A percentile compares a stretch with the other conserved stretches of the same genome.
Conservation (phyloP, 2,888 invertebrate genomes). For the Adelphocoris suturalis region DNA sequence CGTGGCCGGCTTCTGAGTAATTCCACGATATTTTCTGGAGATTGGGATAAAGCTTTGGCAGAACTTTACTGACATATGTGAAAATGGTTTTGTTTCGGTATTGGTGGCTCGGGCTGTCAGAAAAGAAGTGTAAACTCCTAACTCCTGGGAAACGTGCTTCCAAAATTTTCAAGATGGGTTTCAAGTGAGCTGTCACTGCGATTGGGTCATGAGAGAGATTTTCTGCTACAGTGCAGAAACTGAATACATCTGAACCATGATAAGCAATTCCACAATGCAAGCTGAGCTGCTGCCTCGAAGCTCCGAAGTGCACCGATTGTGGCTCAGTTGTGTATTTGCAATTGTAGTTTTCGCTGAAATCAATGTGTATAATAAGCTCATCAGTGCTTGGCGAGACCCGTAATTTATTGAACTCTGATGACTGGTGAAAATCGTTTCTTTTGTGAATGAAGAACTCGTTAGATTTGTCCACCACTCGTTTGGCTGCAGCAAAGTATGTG, state of each 20-base stretch:
- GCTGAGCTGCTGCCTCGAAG: conserved; percentile 34
- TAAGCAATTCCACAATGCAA: conserved; percentile 36
- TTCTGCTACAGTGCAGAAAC: conserved; percentile 1
- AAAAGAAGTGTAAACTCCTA: conserved; percentile 74
- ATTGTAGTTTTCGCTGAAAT: conserved; percentile 48
- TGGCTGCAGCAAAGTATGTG: not conserved
- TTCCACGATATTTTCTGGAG: conserved; percentile 76
- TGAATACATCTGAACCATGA: not conserved
- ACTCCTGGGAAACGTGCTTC: conserved; percentile 59
- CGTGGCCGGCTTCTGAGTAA: conserved; percentile 77
- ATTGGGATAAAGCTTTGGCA: conserved; percentile 47
- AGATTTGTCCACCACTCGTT: not conserved
- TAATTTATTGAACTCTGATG: not conserved
- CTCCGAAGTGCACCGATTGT: conserved; percentile 47
- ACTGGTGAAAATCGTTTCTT: conserved; percentile 27
- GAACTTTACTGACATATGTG: conserved; percentile 59
- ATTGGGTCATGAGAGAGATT: not conserved
- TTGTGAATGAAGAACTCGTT: not conserved
- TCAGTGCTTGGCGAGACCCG: conserved; percentile 69
- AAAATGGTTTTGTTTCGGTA: conserved; percentile 77
- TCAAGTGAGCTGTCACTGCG: conserved; percentile 71
- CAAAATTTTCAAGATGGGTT: conserved; percentile 75
- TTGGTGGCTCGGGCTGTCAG: conserved; percentile 77
- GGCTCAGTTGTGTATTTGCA: conserved; percentile 46
- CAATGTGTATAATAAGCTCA: conserved; percentile 28